phyloP scores from a whole-genome alignment of 2,113 vertebrate species.

The Meleagris gallopavo region DNA sequence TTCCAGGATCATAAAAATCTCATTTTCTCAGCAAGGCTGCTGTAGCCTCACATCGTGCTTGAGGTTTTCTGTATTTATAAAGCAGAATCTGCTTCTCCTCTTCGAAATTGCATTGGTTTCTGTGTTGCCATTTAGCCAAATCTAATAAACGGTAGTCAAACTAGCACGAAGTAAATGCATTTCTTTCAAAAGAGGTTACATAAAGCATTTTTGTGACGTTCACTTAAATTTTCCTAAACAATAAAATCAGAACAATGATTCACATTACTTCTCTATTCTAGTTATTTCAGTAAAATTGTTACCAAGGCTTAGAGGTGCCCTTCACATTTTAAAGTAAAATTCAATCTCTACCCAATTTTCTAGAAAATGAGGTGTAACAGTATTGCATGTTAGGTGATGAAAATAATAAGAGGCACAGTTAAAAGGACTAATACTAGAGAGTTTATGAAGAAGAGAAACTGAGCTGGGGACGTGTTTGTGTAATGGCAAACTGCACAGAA shows the following conservation, averaged over 20 bases:
- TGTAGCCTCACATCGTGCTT: neutral
- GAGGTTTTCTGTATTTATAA: slow-evolving; percentile 3
- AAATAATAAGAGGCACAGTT: slow-evolving; percentile 21
- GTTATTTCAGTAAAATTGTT: neutral
- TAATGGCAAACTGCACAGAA: slow-evolving; percentile 17
- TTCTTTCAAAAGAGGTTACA: slow-evolving; percentile 8
- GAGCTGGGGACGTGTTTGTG: neutral
- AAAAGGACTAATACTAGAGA: neutral
- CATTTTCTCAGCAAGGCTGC: neutral
- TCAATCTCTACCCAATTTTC: neutral
- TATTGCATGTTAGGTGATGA: neutral
- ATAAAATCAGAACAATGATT: neutral
- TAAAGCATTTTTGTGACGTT: slow-evolving; percentile 20
- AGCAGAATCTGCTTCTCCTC: neutral
- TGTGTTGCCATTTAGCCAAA: neutral
- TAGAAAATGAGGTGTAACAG: neutral
- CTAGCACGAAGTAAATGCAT: neutral
- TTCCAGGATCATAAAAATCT: slow-evolving; percentile 1
- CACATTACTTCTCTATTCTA: neutral
- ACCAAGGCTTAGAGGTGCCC: neutral
- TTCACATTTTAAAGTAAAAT: slow-evolving; percentile 7
- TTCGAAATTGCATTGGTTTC: slow-evolving; percentile 21
- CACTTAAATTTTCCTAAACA: neutral
- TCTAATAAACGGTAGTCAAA: neutral
- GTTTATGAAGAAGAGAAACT: neutral